A percentile compares a stretch with the other conserved stretches of the same genome.
Evolutionary conservation across 92 coral and sea anemone species (phyloP).

Genomic region (Epizoanthus stellaris): DNA sequence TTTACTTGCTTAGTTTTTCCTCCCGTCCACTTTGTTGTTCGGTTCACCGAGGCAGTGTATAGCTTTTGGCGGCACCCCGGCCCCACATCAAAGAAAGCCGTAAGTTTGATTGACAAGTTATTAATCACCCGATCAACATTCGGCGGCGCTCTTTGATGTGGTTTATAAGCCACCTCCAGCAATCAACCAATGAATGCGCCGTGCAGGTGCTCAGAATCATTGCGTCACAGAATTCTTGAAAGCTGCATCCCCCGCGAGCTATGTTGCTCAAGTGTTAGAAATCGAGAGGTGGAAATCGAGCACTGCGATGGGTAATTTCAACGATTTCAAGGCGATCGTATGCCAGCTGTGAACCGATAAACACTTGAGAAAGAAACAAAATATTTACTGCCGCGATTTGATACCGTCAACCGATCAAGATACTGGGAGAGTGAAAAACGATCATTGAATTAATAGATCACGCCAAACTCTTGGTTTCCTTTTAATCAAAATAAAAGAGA

Average conservation of each 20-base stretch:
- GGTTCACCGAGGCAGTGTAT: slow-evolving; percentile 65
- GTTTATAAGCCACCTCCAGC: slow-evolving; percentile 49
- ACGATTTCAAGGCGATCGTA: slow-evolving; percentile 7
- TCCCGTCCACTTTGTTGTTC: slow-evolving; percentile 81
- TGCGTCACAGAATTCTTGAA: slow-evolving; percentile 45
- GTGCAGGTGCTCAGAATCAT: slow-evolving; percentile 64
- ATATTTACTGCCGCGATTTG: background rate
- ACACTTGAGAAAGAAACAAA: slow-evolving; percentile 13
- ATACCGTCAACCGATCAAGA: background rate
- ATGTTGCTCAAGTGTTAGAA: slow-evolving; percentile 24
- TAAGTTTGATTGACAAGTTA: slow-evolving; percentile 93
- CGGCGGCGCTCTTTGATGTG: slow-evolving; percentile 49
- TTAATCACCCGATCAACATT: slow-evolving; percentile 97
- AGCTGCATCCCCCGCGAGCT: slow-evolving; percentile 46
- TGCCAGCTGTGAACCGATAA: background rate
- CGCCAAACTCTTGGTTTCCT: background rate
- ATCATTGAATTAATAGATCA: background rate
- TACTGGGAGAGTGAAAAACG: background rate
- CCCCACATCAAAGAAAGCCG: slow-evolving; percentile 94
- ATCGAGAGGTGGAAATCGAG: background rate
- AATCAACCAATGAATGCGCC: slow-evolving; percentile 82
- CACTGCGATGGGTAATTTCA: background rate
- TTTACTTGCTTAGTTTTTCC: slow-evolving; percentile 61
- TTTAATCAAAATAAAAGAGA: background rate
- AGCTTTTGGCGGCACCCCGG: slow-evolving; percentile 83